Base-by-base conservation (phyloP, 2,797 vertebrate genomes). In the Botia almorhae region DNA sequence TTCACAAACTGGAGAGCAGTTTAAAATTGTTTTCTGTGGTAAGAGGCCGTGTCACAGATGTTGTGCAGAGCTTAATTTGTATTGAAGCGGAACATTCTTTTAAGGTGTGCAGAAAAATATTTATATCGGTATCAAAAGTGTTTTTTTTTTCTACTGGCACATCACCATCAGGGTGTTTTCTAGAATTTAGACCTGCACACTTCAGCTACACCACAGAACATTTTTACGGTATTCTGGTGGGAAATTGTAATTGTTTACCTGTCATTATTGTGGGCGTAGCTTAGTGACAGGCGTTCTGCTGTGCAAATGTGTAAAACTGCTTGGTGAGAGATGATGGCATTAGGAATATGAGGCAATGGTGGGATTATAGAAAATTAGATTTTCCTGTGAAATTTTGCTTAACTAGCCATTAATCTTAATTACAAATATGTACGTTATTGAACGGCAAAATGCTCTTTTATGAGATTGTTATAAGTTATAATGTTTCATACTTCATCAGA, bases 401-500 rank as follows among this genome's bases (percentile, higher is more conserved):
- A 74, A 69, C 56, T 69, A 48, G 43, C 43, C 26, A 78, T 64
- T 71, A 1, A 64, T 43, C 16, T 55, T 39, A 72, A 79, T 55
- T 19, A 43, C 7, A 68, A 79, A 72, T 72, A 55, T 69, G 53
- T 7, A 48, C 46, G 53, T 69, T 77, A 48, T 72, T 79, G 2
- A 65, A 53, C 46, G 23, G 21, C 43, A 7, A 46, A 26, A 33
- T 64, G n/a, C 21, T 21, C 12, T 33, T 1, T 43, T 43, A 21
- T 26, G 50, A 43, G 21, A 33, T 60, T 70, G 56, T 48, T 23
- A 0, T 26, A 70, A 50, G 23, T 39, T 33, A 33, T 26, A 26
- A 43, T 76, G 7, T 74, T 26, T 74, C 68, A 61, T 74, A 16
- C 70, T 80, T 60, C 84, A 89, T 86, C 89, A 92, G 89, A 94